Conservation (phyloP, 2,797 vertebrate species). For the Clamator glandarius region DNA sequence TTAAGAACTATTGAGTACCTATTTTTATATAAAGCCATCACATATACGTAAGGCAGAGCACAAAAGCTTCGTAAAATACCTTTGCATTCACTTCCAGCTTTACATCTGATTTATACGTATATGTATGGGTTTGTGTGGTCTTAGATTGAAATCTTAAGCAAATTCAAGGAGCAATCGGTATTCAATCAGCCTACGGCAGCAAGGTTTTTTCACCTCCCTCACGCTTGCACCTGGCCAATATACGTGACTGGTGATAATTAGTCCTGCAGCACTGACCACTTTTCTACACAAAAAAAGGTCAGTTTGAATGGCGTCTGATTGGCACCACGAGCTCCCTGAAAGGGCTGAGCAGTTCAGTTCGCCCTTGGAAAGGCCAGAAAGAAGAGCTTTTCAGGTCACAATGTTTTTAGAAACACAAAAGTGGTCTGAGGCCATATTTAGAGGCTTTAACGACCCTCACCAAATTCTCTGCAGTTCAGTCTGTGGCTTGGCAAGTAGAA, state of each 20-base stretch:
- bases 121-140: not conserved
- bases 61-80: not conserved
- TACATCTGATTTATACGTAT: not conserved
- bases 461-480: not conserved
- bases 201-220: not conserved
- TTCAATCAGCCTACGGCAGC: not conserved
- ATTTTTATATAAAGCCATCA: not conserved
- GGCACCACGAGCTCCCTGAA: not conserved
- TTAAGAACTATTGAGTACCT: not conserved
- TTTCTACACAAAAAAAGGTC: not conserved
- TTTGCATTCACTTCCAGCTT: not conserved
- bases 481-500: not conserved
- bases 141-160: not conserved
- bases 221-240: not conserved
- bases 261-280: not conserved
- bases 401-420: not conserved
- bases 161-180: not conserved
- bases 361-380: not conserved
- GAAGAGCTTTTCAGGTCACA: not conserved
- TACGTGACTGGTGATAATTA: not conserved
- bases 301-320: conserved; percentile 38
- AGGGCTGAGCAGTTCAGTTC: not conserved
- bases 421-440: not conserved
- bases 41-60: not conserved
- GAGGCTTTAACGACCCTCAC: not conserved